Evolutionary conservation across 1,140 invertebrate species (phyloP).

Genomic region (Ditylenchus dipsaci): DNA sequence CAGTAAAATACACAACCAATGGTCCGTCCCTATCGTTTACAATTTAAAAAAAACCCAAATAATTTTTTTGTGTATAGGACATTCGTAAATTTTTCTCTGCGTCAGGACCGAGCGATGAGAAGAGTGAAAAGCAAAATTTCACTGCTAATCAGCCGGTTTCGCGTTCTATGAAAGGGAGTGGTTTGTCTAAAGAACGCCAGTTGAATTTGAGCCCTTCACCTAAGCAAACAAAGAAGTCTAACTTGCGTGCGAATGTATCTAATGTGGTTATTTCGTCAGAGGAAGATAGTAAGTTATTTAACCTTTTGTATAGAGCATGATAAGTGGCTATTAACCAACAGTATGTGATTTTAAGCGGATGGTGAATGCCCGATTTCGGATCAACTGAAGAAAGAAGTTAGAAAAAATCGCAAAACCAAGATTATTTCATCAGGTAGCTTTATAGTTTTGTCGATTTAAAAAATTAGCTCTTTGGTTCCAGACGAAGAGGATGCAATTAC

Average conservation of each 20-base stretch:
- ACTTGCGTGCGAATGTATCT: background rate
- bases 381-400: background rate
- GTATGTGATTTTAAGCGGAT: background rate
- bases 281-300: slow-evolving; percentile 4
- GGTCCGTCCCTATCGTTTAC: no score
- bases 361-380: slow-evolving; percentile 1
- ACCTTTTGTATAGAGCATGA: background rate
- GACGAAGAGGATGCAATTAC: background rate
- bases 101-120: slow-evolving; percentile 1
- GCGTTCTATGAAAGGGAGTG: background rate
- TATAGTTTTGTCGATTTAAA: no score
- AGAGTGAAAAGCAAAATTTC: background rate
- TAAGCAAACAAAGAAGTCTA: slow-evolving; percentile 8
- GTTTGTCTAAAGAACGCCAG: background rate
- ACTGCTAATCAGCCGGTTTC: background rate
- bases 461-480: background rate
- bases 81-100: slow-evolving; percentile 2
- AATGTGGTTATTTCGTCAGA: background rate
- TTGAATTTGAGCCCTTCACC: slow-evolving; percentile 1
- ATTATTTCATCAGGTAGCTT: slow-evolving; percentile 5
- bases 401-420: background rate
- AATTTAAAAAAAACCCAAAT: no score
- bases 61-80: background rate
- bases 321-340: background rate
- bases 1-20: no score